phyloP scores from a whole-genome alignment of 64 coral and sea anemone genomes.

The Catalaphyllia jardinei region DNA sequence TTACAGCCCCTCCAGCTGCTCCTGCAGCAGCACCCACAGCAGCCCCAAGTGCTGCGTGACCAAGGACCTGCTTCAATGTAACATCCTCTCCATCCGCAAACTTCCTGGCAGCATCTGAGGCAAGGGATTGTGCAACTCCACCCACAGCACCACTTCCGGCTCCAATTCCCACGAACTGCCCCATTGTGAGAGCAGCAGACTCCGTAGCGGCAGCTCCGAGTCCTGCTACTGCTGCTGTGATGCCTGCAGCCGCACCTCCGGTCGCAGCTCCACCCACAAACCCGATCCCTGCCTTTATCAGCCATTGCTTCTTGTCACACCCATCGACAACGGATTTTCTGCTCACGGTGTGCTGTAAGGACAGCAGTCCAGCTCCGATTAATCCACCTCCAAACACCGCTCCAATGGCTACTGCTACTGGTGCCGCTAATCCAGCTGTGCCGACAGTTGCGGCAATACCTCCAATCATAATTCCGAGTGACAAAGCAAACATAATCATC shows the following conservation, averaged over 20 bases:
- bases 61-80: conserved; percentile 8
- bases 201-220: conserved; percentile 40
- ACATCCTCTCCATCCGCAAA: conserved; percentile 46
- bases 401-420: background rate
- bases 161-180: conserved; percentile 27
- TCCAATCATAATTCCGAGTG: background rate
- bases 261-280: conserved; percentile 31
- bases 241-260: conserved; percentile 44
- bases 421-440: conserved; percentile 46
- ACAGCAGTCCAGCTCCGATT: conserved; percentile 26
- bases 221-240: conserved; percentile 45
- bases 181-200: background rate
- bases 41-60: conserved; percentile 5
- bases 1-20: conserved; percentile 23
- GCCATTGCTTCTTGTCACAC: background rate
- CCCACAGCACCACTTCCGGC: conserved; percentile 46
- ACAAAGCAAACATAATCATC: background rate
- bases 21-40: conserved; percentile 38
- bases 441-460: background rate
- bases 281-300: conserved; percentile 18
- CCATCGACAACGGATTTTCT: conserved; percentile 31
- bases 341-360: conserved; percentile 2
- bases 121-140: conserved; percentile 9
- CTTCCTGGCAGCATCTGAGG: conserved; percentile 21
- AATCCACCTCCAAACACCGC: conserved; percentile 24